Conservation (phyloP, 2,797 vertebrate genomes). For the Fistularia commersonii region DNA sequence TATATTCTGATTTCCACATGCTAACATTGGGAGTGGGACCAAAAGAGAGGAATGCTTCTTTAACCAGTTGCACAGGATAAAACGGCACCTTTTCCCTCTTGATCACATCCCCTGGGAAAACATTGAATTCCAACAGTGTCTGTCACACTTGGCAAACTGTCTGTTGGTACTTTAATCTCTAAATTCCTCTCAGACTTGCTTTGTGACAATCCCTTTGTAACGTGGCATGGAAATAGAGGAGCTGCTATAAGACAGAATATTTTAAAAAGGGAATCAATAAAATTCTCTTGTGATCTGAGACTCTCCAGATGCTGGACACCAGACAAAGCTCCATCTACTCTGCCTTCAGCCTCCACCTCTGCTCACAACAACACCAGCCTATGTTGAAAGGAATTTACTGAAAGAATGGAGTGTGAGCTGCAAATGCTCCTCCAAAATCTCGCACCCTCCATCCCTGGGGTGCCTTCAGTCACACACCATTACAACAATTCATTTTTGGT, state of each 20-base stretch:
- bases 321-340: constrained; percentile 33
- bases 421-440: constrained; percentile 30
- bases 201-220: constrained; percentile 29
- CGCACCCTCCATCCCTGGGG: constrained; percentile 10
- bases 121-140: constrained; percentile 5
- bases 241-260: constrained; percentile 39
- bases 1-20: too few species aligned
- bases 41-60: too few species aligned
- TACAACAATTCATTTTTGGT: not conserved
- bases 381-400: constrained; percentile 35
- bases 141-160: constrained; percentile 15
- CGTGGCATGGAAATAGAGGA: constrained; percentile 28
- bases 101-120: too few species aligned
- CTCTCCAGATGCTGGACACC: constrained; percentile 50
- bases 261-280: constrained; percentile 55
- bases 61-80: too few species aligned
- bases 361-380: constrained; percentile 26
- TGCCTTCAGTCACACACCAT: constrained; percentile 11
- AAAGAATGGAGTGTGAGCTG: constrained; percentile 43
- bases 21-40: too few species aligned
- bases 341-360: constrained; percentile 22
- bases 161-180: constrained; percentile 31
- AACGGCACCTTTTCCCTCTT: too few species aligned
- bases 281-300: constrained; percentile 47
- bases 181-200: constrained; percentile 37